Base-by-base conservation (phyloP, 35 echinoderm and acorn worm species). In the Apostichopus parvimensis region DNA sequence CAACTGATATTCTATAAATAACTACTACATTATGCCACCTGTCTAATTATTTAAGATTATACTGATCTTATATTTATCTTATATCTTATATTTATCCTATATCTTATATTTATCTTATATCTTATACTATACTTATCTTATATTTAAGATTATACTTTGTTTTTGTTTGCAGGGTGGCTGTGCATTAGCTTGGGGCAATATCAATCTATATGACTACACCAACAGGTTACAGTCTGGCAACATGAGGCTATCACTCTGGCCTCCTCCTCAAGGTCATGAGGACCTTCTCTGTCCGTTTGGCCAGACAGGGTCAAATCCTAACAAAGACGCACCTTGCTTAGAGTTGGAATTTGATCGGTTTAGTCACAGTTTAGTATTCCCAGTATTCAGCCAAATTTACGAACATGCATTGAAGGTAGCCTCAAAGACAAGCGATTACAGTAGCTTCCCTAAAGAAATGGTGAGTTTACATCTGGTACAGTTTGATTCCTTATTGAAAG, bases 151-250 rank as follows among this genome's bases (percentile, higher is more conserved):
- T 1, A 34, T 34, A 34, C 58, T 20, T 76, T 87, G 65, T 91
- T 45, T 88, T 90, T 23, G 54, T 65, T 81, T 57, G 7, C 59
- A 98, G 96, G 96, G 88, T 71, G 85, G 86, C n/a, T 98, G 93
- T 93, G 96, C 96, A 28, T 92, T 99, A 62, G 97, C 97, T 2
- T 99, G 95, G 95, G 97, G 97, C 66, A 99, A 99, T 82, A 82
- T 99, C 66, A 99, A 99, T 79, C 77, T 99, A 10, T 99, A 96
- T 87, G 97, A 99, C 92, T 99, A 96, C 89, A 95, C 93, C 13
- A 99, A 99, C 89, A 92, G 94, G 85, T 90, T 99, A 9, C 97
- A 99, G 73, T 90, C 92, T 28, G 97, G 97, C 11, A 99, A 96
- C 83, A 93, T 96, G 73, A 92, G 97, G n/a, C 82, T 99, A 56